Evolutionary conservation across 2,797 vertebrate species (phyloP), one percentile per base, ranked within the genome.

Genomic region (Notolepis coatsorum): DNA sequence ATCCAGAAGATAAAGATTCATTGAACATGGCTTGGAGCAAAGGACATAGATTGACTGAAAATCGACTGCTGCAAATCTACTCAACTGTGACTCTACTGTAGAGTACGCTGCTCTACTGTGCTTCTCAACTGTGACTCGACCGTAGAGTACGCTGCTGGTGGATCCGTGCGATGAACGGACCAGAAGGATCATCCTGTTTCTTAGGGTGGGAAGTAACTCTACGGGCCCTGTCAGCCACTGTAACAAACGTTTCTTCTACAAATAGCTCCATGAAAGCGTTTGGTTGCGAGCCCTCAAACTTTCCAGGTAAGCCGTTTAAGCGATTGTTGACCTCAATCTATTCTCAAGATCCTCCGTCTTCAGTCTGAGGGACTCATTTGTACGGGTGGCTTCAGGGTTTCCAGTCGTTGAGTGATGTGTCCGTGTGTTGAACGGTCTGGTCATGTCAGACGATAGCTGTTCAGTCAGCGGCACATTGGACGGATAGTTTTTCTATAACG

Each of bases 381-480:
- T 1, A n/a, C 38, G 43, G n/a, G 39, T 43, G 37, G 37, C 31
- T 31, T 61, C 47, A 51, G 37, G 17, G 20, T 27, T n/a, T 5
- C n/a, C 21, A 63, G 24, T 65, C 42, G 10, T 56, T 56, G 4
- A 46, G 51, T n/a, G 31, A 64, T 0, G 51, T 56, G 20, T 65
- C 51, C 21, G 39, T n/a, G 2, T 54, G 7, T 38, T 55, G 42
- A 28, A 65, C 56, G 13, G 52, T 56, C 10, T 55, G 30, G 5
- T 65, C 31, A 7, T 65, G 51, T 4, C 12, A 23, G 23, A 25
- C n/a, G 2, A 56, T 39, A 4, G 5, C 48, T 18, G 41, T 21
- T 25, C 17, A 4, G 30, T 55, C 33, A 28, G 52, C 39, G 18
- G 61, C 27, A 7, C 53, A 20, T 46, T 56, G 42, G 7, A 5